Evolutionary conservation across 1,140 invertebrate species (phyloP).

Genomic region (Polypedilum pembai): DNA sequence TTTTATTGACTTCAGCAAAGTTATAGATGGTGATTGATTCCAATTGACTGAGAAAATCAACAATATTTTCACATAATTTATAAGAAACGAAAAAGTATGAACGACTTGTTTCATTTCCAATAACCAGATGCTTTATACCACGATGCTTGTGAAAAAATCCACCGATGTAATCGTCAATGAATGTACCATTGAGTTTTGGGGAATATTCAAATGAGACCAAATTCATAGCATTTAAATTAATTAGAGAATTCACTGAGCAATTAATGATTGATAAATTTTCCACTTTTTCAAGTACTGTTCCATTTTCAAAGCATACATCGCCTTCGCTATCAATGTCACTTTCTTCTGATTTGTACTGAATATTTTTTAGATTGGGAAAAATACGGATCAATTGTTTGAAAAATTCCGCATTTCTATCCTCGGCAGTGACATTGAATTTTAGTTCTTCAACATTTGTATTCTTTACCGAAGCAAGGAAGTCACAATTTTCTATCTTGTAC

Average conservation of each 20-base stretch:
- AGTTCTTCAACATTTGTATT: neutral
- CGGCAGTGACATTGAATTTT: neutral
- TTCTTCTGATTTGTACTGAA: neutral
- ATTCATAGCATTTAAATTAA: neutral
- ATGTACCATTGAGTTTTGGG: neutral
- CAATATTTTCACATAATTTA: conserved; percentile 7
- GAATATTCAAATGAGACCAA: neutral
- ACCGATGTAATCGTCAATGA: conserved; percentile 2
- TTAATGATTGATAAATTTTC: neutral
- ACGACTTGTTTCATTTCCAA: neutral
- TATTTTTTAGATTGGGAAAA: neutral
- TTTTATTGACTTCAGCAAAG: neutral
- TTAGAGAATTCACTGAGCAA: neutral
- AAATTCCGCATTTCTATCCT: neutral
- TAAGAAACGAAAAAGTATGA: conserved; percentile 20
- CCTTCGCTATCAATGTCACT: neutral
- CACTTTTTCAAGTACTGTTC: neutral
- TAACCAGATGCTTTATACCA: neutral
- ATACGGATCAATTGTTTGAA: neutral
- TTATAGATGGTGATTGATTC: neutral
- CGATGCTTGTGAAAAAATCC: neutral
- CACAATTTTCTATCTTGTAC: neutral
- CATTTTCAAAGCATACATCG: neutral
- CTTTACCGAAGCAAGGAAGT: neutral
- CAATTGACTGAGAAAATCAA: neutral